Conservation (phyloP, 2,113 vertebrate species). For the Sebastes fasciatus region DNA sequence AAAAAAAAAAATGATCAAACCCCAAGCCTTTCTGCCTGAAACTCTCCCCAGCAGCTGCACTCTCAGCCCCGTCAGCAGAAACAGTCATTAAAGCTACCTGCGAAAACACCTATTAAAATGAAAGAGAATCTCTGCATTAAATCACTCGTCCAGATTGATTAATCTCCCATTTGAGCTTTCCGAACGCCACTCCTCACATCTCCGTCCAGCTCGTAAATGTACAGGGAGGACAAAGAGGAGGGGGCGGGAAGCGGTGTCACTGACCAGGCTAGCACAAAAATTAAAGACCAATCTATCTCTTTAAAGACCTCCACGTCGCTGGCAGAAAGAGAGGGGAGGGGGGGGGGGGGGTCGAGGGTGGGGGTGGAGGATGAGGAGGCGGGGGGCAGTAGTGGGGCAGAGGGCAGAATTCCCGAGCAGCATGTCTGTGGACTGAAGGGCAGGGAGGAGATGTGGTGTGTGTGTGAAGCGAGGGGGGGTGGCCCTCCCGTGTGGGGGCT, state of each 20-base stretch:
- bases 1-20: constrained; percentile 16
- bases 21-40: constrained; percentile 54
- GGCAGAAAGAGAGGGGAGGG: constrained; percentile 31
- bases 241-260: constrained; percentile 57
- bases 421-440: constrained; percentile 81
- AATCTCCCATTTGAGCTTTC: constrained; percentile 49
- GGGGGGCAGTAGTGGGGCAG: constrained; percentile 82
- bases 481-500: constrained; percentile 70
- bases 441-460: constrained; percentile 60
- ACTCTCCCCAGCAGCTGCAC: constrained; percentile 57
- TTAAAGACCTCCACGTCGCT: constrained; percentile 79
- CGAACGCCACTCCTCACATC: constrained; percentile 48
- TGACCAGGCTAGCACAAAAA: constrained; percentile 69
- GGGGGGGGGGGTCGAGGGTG: constrained; percentile 32
- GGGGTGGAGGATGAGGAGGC: constrained; percentile 5
- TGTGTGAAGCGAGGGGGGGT: constrained; percentile 29
- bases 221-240: constrained; percentile 60
- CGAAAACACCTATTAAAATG: constrained; percentile 65
- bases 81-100: constrained; percentile 61
- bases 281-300: constrained; percentile 82
- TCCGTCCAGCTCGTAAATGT: constrained; percentile 62
- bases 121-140: constrained; percentile 51
- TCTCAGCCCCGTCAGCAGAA: constrained; percentile 49
- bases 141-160: constrained; percentile 62
- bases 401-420: constrained; percentile 86